Evolutionary conservation across 2,797 vertebrate genomes (phyloP).

Genomic region (Poeciliopsis infans): DNA sequence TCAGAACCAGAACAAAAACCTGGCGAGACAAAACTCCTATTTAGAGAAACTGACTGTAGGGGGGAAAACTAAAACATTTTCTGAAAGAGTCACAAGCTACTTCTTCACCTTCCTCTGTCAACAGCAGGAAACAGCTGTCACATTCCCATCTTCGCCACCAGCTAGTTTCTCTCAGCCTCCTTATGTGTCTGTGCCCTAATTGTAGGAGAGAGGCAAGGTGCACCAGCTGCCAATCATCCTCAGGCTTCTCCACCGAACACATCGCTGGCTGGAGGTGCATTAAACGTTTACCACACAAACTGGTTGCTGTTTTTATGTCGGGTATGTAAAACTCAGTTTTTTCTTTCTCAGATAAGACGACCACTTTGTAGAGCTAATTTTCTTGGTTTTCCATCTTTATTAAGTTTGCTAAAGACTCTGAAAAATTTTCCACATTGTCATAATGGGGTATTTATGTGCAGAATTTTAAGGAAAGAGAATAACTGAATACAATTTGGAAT

Average conservation of each 20-base stretch:
- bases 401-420: no score
- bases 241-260: background rate
- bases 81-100: constrained; percentile 1
- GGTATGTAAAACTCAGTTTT: background rate
- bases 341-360: no score
- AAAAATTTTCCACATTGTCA: no score
- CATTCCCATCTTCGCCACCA: background rate
- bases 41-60: background rate
- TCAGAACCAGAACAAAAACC: background rate
- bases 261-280: background rate
- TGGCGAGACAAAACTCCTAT: background rate
- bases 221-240: constrained; percentile 10
- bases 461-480: background rate
- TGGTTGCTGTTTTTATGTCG: background rate
- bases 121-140: constrained; percentile 11
- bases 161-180: constrained; percentile 2
- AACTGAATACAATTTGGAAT: no score
- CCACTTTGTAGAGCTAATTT: background rate
- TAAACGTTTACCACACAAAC: background rate
- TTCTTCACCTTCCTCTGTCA: background rate
- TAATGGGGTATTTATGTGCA: background rate
- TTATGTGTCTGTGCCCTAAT: constrained; percentile 6
- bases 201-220: constrained; percentile 8
- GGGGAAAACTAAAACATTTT: background rate
- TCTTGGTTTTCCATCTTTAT: no score